Percentiles rank a stretch among this genome's conserved stretches.
Evolutionary conservation across 2,888 invertebrate genomes (phyloP).

Genomic region (Chrysotoxum bicinctum): DNA sequence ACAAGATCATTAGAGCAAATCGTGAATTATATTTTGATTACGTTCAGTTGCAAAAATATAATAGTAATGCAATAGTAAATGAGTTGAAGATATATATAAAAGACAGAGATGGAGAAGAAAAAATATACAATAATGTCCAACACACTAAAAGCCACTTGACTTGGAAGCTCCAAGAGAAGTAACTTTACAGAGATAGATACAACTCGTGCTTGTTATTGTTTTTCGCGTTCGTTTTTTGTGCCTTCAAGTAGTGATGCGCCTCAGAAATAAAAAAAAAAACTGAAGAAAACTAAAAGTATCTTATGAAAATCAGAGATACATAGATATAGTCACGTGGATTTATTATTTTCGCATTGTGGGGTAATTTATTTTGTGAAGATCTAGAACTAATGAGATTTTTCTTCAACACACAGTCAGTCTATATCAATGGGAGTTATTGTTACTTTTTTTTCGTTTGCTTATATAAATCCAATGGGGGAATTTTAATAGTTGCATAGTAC

Average conservation of each 20-base stretch:
- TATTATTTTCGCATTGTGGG: constrained; percentile 68
- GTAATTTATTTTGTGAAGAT: constrained; percentile 72
- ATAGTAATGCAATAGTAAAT: constrained; percentile 34
- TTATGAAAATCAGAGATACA: constrained; percentile 42
- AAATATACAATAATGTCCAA: constrained; percentile 18
- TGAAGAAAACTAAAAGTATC: constrained; percentile 41
- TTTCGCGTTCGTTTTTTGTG: constrained; percentile 4
- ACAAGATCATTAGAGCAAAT: constrained; percentile 72
- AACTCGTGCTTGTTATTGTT: constrained; percentile 49
- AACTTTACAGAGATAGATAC: background rate
- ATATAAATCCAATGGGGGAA: constrained; percentile 14
- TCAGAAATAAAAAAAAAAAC: constrained; percentile 8
- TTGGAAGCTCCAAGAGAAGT: background rate
- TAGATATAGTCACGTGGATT: constrained; percentile 62
- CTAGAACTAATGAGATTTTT: constrained; percentile 70
- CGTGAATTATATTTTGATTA: constrained; percentile 71
- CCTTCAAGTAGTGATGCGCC: constrained; percentile 43
- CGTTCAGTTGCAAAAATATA: constrained; percentile 51
- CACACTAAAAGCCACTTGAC: constrained; percentile 42
- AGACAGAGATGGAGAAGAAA: background rate
- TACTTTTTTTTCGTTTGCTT: background rate
- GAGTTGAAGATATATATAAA: background rate
- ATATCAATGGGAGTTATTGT: constrained; percentile 28
- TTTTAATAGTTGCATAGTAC: constrained; percentile 25
- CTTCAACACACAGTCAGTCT: constrained; percentile 20